Conservation (phyloP, 1,140 invertebrate genomes). For the Drosophila ogumai region DNA sequence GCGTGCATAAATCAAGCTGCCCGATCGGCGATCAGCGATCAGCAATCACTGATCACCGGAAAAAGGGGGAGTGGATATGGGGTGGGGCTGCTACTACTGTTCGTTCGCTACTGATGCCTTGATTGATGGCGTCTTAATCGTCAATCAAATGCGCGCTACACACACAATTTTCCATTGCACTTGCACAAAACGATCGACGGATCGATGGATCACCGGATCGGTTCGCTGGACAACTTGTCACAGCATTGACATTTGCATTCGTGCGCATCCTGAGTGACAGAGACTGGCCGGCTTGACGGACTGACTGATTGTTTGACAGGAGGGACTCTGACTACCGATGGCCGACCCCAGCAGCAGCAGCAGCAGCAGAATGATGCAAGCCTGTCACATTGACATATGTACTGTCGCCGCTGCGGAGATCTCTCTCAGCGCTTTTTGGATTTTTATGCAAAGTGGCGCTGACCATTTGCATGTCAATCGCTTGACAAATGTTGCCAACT, state of each 20-base stretch:
- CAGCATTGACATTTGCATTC: slow-evolving; percentile 82
- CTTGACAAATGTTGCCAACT: slow-evolving; percentile 81
- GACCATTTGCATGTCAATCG: slow-evolving; percentile 81
- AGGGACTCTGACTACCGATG: slow-evolving; percentile 2
- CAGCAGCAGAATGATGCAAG: slow-evolving; percentile 54
- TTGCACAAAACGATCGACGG: slow-evolving; percentile 32
- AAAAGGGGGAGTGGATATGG: slow-evolving; percentile 22
- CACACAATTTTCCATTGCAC: slow-evolving; percentile 71
- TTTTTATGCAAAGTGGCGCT: slow-evolving; percentile 71
- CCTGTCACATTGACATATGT: slow-evolving; percentile 80
- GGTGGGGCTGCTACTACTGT: slow-evolving; percentile 46
- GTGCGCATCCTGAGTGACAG: slow-evolving; percentile 77
- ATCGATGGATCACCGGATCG: slow-evolving; percentile 48
- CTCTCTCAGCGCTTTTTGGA: slow-evolving; percentile 19
- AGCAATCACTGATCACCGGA: slow-evolving; percentile 32
- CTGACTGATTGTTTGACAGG: slow-evolving; percentile 81
- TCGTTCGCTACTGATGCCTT: slow-evolving; percentile 68
- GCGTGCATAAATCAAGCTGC: slow-evolving; percentile 78
- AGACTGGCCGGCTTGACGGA: slow-evolving; percentile 63
- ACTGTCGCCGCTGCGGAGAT: slow-evolving; percentile 51
- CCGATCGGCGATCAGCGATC: slow-evolving; percentile 48
- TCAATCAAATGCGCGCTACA: slow-evolving; percentile 82
- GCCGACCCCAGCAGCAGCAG: slow-evolving; percentile 21
- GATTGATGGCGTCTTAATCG: slow-evolving; percentile 84
- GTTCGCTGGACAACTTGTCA: slow-evolving; percentile 71